phyloP scores from a whole-genome alignment of 2,888 invertebrate genomes.

The Andrena dorsata region DNA sequence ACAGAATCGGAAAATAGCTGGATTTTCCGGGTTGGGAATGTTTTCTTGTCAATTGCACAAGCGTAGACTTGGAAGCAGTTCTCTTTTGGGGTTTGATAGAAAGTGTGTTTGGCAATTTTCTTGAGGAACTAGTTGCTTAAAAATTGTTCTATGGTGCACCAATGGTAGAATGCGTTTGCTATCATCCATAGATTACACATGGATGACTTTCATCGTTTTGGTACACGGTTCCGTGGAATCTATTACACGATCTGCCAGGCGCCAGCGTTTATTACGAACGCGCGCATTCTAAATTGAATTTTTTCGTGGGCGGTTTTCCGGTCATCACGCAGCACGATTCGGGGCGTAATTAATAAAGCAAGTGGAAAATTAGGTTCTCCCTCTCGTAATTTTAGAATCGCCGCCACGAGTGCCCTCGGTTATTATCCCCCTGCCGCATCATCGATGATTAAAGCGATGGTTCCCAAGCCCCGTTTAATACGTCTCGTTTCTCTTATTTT shows the following conservation, averaged over 20 bases:
- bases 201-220: too few relatives aligned
- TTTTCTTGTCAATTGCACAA: too few relatives aligned
- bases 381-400: slow-evolving; percentile 65
- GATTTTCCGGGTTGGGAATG: too few relatives aligned
- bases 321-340: slow-evolving; percentile 67
- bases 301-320: slow-evolving; percentile 64
- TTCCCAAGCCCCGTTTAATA: slow-evolving; percentile 12
- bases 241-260: not conserved
- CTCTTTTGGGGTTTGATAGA: too few relatives aligned
- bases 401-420: slow-evolving; percentile 31
- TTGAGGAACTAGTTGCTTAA: too few relatives aligned
- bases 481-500: not conserved
- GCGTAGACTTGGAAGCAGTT: too few relatives aligned
- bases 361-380: slow-evolving; percentile 71
- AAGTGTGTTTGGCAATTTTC: too few relatives aligned
- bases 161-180: too few relatives aligned
- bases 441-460: slow-evolving; percentile 42
- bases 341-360: slow-evolving; percentile 69
- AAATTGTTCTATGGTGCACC: too few relatives aligned
- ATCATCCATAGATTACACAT: too few relatives aligned
- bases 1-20: too few relatives aligned
- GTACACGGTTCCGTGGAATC: not conserved
- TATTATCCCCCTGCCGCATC: slow-evolving; percentile 37
- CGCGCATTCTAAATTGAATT: slow-evolving; percentile 52
- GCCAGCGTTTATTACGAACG: slow-evolving; percentile 31